Conservation (phyloP, 2,797 vertebrate species). For the Dermochelys coriacea region DNA sequence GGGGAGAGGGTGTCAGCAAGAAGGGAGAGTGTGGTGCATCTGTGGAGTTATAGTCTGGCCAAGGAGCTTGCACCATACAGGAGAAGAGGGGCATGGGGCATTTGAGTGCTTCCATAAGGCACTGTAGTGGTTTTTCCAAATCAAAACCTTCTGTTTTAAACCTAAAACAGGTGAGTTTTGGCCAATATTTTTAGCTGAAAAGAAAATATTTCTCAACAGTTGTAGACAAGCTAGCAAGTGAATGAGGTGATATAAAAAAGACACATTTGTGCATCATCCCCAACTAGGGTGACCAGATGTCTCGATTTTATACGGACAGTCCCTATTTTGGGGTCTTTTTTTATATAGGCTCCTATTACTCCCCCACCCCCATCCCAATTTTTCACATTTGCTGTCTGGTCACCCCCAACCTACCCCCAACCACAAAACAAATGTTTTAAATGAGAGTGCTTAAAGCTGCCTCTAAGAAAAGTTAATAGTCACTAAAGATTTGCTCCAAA, state of each 20-base stretch:
- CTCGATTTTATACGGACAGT: too few species aligned
- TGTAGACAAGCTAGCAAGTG: background rate
- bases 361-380: too few species aligned
- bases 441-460: background rate
- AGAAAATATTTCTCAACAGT: background rate
- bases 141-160: background rate
- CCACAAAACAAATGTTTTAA: background rate
- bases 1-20: background rate
- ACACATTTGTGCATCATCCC: background rate
- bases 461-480: background rate
- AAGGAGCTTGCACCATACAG: too few species aligned
- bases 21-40: background rate
- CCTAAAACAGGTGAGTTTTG: background rate
- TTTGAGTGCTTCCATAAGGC: too few species aligned
- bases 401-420: background rate
- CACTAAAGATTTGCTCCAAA: conserved; percentile 7
- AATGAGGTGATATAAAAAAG: background rate
- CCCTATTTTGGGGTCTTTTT: too few species aligned
- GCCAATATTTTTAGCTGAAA: background rate
- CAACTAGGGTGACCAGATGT: background rate
- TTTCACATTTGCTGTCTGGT: too few species aligned
- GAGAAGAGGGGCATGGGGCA: too few species aligned
- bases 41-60: too few species aligned
- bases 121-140: too few species aligned
- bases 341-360: too few species aligned